Evolutionary conservation across 2,888 invertebrate species (phyloP).

Genomic region (Melanostoma mellinum): DNA sequence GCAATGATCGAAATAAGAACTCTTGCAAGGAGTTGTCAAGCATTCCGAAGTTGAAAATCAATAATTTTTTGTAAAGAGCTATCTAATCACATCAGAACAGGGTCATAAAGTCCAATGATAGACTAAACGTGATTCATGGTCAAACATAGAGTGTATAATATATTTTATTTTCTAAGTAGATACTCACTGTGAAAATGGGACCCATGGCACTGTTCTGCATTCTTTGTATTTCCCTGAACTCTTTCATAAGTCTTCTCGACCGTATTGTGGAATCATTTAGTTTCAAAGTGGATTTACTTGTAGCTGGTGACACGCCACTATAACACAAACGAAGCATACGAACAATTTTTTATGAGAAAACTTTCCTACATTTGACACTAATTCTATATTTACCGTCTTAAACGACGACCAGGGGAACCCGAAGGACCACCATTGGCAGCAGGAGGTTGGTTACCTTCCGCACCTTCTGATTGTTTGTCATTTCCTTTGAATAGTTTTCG

Average conservation of each 20-base stretch:
- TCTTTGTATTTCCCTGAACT: constrained; percentile 90
- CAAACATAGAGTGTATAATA: too few relatives aligned
- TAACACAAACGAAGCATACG: constrained; percentile 35
- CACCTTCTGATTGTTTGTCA: constrained; percentile 87
- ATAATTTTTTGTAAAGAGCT: too few relatives aligned
- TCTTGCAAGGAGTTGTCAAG: too few relatives aligned
- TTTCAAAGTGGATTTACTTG: constrained; percentile 82
- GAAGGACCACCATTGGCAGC: constrained; percentile 82
- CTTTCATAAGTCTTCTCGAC: constrained; percentile 92
- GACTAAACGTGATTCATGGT: too few relatives aligned
- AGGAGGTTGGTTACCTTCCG: constrained; percentile 78
- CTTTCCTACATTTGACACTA: not conserved
- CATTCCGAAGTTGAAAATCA: too few relatives aligned
- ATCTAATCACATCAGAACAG: too few relatives aligned
- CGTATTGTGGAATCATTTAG: constrained; percentile 86
- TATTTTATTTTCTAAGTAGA: not conserved
- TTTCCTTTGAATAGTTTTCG: constrained; percentile 89
- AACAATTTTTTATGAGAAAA: constrained; percentile 1
- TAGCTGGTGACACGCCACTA: constrained; percentile 81
- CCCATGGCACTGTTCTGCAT: constrained; percentile 87
- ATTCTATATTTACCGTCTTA: constrained; percentile 72
- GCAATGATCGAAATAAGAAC: too few relatives aligned
- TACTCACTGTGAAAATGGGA: constrained; percentile 88
- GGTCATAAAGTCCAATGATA: too few relatives aligned
- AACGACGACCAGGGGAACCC: constrained; percentile 85